Percentiles rank a stretch among this genome's conserved stretches.
These are phyloP conservation scores for Rhinolophus ferrumequinum DNA, from an alignment of 2,113 vertebrate genomes.

Conservation along the genomic window DNA sequence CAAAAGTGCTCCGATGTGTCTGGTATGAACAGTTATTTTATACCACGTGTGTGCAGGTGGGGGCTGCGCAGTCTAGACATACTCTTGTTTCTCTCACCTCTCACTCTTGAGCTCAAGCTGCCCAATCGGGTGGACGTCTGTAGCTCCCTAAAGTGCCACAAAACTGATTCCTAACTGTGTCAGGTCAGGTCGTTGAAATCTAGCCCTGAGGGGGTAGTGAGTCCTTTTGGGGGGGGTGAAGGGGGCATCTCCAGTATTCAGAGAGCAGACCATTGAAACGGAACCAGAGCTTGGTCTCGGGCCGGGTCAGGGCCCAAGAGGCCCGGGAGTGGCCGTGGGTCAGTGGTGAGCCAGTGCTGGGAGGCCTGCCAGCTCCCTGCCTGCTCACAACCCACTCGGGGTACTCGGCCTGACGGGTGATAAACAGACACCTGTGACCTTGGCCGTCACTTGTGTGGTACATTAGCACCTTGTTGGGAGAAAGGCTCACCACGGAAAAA, in stretches of 20 bases:
- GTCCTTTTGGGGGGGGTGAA: not conserved
- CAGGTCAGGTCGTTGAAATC: not conserved
- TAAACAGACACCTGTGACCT: constrained; percentile 18
- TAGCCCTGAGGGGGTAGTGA: not conserved
- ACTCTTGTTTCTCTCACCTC: constrained; percentile 26
- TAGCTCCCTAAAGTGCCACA: not conserved
- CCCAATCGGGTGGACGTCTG: not conserved
- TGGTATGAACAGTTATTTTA: constrained; percentile 86
- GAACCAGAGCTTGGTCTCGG: not conserved
- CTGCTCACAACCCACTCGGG: not conserved
- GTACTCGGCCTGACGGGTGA: not conserved
- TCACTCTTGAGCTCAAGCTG: not conserved
- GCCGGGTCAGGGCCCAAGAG: not conserved
- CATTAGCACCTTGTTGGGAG: not conserved
- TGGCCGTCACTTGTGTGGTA: not conserved
- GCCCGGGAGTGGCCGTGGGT: not conserved
- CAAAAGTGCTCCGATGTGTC: constrained; percentile 94
- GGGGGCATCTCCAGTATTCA: not conserved
- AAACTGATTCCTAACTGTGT: not conserved
- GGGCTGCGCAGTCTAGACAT: not conserved
- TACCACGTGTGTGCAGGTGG: constrained; percentile 18
- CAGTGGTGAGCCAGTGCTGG: not conserved
- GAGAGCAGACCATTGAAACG: not conserved
- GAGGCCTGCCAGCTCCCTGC: constrained; percentile 7
- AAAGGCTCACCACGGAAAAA: not conserved